A percentile compares a stretch with the other conserved stretches of the same genome.
Conservation (phyloP, 2,888 invertebrate species). For the Scaptomyza reducta region DNA sequence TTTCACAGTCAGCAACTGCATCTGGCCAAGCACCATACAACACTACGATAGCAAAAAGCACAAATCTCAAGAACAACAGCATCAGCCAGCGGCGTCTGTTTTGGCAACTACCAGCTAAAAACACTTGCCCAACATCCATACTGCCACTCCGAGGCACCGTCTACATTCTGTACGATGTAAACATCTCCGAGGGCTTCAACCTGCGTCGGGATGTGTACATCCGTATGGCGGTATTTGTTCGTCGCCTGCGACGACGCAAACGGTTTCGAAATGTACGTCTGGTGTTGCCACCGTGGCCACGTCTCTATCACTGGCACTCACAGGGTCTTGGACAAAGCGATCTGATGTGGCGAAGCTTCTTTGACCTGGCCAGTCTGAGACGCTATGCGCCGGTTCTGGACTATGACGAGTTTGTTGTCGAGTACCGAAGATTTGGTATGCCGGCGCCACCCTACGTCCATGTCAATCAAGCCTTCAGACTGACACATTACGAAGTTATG, state of each 20-base stretch:
- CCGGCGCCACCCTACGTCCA: constrained; percentile 78
- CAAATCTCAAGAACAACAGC: constrained; percentile 10
- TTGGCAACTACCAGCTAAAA: constrained; percentile 21
- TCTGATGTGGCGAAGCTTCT: constrained; percentile 93
- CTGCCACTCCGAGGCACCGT: constrained; percentile 63
- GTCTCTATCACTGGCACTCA: constrained; percentile 95
- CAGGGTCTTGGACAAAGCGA: constrained; percentile 86
- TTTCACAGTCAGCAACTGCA: background rate
- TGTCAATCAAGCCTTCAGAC: constrained; percentile 91
- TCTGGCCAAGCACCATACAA: constrained; percentile 15
- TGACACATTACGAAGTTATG: constrained; percentile 94
- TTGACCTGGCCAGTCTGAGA: constrained; percentile 91
- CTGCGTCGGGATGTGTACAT: constrained; percentile 97
- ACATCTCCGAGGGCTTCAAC: constrained; percentile 98
- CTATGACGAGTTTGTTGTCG: constrained; percentile 90
- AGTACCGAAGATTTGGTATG: constrained; percentile 84
- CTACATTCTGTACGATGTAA: constrained; percentile 96
- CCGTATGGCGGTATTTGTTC: constrained; percentile 93
- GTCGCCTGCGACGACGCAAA: constrained; percentile 86
- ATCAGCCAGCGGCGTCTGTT: constrained; percentile 36
- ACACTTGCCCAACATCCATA: constrained; percentile 54
- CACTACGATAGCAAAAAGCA: constrained; percentile 28
- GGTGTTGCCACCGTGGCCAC: constrained; percentile 96
- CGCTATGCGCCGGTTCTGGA: constrained; percentile 92
- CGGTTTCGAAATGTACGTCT: constrained; percentile 86